Percentiles rank a stretch among this genome's conserved stretches.
Conservation (phyloP, 2,888 invertebrate species). For the Catocala nupta region DNA sequence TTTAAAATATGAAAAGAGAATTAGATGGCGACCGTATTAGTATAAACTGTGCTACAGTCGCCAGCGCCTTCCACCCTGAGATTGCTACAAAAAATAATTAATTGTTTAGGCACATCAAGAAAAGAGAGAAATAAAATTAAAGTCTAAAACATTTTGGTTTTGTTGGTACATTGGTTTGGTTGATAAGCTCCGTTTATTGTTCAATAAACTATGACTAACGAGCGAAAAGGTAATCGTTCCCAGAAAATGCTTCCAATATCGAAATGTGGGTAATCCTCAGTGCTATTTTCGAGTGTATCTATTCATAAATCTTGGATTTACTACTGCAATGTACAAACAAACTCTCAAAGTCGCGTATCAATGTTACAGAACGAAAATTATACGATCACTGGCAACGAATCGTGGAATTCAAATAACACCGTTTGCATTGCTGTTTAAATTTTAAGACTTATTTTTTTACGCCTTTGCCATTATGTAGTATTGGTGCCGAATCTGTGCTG, state of each 20-base stretch:
- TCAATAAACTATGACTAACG: constrained; percentile 14
- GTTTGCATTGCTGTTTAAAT: neutral
- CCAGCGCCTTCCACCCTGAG: too few relatives aligned
- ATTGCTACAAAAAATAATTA: too few relatives aligned
- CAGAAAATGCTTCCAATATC: constrained; percentile 22
- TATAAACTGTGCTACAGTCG: too few relatives aligned
- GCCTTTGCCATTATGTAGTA: too few relatives aligned
- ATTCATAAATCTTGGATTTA: constrained; percentile 50
- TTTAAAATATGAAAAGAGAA: too few relatives aligned
- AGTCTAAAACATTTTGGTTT: too few relatives aligned
- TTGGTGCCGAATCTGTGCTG: too few relatives aligned
- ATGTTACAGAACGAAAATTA: constrained; percentile 13
- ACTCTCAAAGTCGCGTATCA: constrained; percentile 29
- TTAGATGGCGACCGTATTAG: too few relatives aligned
- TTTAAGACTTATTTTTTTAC: neutral
- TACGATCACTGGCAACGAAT: constrained; percentile 9
- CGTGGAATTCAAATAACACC: neutral
- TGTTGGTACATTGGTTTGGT: too few relatives aligned
- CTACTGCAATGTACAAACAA: constrained; percentile 45
- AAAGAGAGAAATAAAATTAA: too few relatives aligned
- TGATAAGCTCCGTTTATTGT: neutral
- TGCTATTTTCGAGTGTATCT: constrained; percentile 42
- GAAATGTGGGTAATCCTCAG: constrained; percentile 42
- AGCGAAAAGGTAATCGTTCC: constrained; percentile 23
- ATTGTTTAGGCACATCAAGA: too few relatives aligned